These are phyloP conservation scores for Patagioenas fasciata DNA, from an alignment of 2,113 vertebrate species.

Conservation along the genomic window DNA sequence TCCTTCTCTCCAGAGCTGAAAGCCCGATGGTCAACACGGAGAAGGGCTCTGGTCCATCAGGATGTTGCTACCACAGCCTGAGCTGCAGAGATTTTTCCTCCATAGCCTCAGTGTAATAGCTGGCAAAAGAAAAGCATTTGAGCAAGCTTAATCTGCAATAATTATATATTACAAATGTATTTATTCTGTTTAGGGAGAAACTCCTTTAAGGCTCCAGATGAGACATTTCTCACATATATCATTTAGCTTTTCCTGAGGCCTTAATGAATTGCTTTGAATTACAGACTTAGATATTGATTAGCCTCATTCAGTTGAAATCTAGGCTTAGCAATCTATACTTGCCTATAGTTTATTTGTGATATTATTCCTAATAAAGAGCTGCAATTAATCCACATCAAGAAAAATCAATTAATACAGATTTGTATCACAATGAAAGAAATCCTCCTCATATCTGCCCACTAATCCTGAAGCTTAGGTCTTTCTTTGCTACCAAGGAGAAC, in stretches of 20 bases:
- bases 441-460: conserved; percentile 57
- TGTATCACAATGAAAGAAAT: conserved; percentile 75
- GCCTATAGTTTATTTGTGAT: conserved; percentile 59
- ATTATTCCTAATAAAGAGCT: conserved; percentile 68
- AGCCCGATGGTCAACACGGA: background rate
- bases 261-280: conserved; percentile 60
- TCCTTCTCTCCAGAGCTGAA: background rate
- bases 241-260: conserved; percentile 51
- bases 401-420: conserved; percentile 76
- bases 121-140: background rate
- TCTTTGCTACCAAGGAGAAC: conserved; percentile 45
- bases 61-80: background rate
- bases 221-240: conserved; percentile 63
- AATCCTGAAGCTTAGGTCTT: conserved; percentile 58
- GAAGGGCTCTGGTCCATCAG: background rate
- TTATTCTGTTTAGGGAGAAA: conserved; percentile 42
- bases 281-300: conserved; percentile 69
- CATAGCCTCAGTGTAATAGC: background rate
- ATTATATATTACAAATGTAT: conserved; percentile 5
- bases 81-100: background rate
- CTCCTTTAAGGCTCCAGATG: conserved; percentile 49
- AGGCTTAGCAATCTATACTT: conserved; percentile 64
- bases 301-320: conserved; percentile 63
- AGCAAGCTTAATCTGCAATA: conserved; percentile 30
- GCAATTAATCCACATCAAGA: conserved; percentile 72